A percentile compares a stretch with the other conserved stretches of the same genome.
Conservation (phyloP, 1,140 invertebrate species). For the Leptinotarsa texana region DNA sequence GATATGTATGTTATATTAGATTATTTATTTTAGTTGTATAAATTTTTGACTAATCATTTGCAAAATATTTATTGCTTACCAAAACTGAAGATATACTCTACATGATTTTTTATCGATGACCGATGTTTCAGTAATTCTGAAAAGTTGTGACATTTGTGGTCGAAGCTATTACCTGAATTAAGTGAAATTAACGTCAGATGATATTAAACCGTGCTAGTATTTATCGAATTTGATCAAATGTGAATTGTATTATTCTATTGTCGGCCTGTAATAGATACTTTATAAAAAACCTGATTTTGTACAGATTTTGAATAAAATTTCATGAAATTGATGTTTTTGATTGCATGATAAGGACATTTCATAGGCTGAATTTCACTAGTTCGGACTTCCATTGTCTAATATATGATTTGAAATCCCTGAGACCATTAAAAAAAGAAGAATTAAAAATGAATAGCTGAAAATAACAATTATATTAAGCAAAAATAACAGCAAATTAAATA, state of each 20-base stretch:
- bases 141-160: neutral
- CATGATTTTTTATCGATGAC: neutral
- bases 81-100: neutral
- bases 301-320: neutral
- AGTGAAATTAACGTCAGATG: neutral
- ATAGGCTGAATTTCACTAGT: no score
- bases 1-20: neutral
- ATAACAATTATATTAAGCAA: no score
- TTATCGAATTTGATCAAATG: neutral
- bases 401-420: no score
- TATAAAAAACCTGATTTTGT: neutral
- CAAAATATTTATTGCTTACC: slow-evolving; percentile 1
- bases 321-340: neutral
- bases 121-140: neutral
- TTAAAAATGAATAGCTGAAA: no score
- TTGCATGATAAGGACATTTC: neutral
- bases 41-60: neutral
- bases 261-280: neutral
- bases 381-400: no score
- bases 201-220: neutral
- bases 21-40: slow-evolving; percentile 1
- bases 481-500: no score
- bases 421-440: no score
- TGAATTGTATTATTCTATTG: neutral
- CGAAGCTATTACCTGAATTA: neutral